Evolutionary conservation across 2,113 vertebrate species (phyloP), one percentile per base, ranked within the genome.

Genomic region (Lanius ludovicianus): DNA sequence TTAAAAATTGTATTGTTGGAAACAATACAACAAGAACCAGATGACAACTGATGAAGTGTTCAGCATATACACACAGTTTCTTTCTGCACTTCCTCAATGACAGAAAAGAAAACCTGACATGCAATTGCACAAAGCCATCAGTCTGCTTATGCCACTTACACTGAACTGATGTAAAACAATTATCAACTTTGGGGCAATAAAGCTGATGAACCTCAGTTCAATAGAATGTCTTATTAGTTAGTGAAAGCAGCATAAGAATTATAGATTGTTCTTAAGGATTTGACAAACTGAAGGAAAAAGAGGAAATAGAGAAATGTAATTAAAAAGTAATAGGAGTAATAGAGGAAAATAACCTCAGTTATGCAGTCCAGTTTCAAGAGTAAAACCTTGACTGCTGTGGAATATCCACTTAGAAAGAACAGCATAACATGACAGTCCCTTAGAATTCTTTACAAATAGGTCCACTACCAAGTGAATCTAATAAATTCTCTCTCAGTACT

Each of bases 1-100:
- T 96, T 94, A 94, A 91, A 96, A 96, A 73, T 49, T 39, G 20
- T 52, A 25, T 56, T 80, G 21, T 35, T 90, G 39, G 56, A 91
- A 90, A 88, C 41, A 76, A 22, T 17, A 49, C 15, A 67, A 31
- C 6, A n/a, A 57, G 75, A 28, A 67, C 31, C 31, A 63, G 60
- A 80, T 85, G 13, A 11, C 30, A 67, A 35, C 22, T 79, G 42
- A 46, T 79, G 71, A 85, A 68, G 47, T 4, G 3, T 70, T 84
- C 33, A 9, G 16, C 21, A 22, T 20, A 71, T 22, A 64, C 9
- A 20, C 10, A 12, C 4, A 13, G 15, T 44, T 87, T 84, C 44
- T 69, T 91, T 79, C 70, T 79, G 31, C 18, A 33, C 55, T 84
- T 64, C 27, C 76, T 49, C 55, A 64, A 53, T 53, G 50, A 71